These are phyloP conservation scores for Sebastes itinus DNA, from an alignment of 2,797 vertebrate genomes.

Conservation along the genomic window DNA sequence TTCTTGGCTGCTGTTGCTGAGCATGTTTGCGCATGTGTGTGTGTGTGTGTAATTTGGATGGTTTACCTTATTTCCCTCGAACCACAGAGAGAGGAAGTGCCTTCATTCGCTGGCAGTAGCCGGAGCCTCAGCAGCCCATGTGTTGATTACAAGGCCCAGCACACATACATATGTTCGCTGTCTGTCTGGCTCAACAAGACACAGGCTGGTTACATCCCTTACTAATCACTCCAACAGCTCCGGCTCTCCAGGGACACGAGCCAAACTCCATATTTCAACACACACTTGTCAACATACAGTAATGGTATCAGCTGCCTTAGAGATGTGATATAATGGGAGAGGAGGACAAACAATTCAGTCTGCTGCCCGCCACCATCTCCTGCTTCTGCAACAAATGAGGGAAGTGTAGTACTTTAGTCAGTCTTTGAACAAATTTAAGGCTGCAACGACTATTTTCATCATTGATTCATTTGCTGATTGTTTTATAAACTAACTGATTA, in stretches of 20 bases:
- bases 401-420: neutral
- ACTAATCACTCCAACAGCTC: constrained; percentile 71
- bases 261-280: constrained; percentile 55
- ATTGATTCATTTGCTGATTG: neutral
- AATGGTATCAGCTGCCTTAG: constrained; percentile 37
- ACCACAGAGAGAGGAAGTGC: neutral
- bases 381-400: neutral
- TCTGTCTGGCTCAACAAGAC: constrained; percentile 62
- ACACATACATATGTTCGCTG: constrained; percentile 73
- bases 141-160: constrained; percentile 69
- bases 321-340: constrained; percentile 37
- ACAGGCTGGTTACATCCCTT: constrained; percentile 60
- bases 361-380: neutral
- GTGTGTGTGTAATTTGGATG: constrained; percentile 33
- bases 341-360: constrained; percentile 24
- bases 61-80: constrained; percentile 20
- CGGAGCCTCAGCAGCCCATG: constrained; percentile 45
- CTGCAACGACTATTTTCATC: neutral
- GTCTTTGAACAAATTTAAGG: no score
- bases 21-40: neutral
- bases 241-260: constrained; percentile 56
- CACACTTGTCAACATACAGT: constrained; percentile 42
- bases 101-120: constrained; percentile 33
- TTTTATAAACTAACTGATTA: neutral
- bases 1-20: constrained; percentile 21